Percentiles rank a stretch among this genome's conserved stretches.
Conservation (phyloP, 2,888 invertebrate genomes). For the Rhabditophanes sp. region DNA sequence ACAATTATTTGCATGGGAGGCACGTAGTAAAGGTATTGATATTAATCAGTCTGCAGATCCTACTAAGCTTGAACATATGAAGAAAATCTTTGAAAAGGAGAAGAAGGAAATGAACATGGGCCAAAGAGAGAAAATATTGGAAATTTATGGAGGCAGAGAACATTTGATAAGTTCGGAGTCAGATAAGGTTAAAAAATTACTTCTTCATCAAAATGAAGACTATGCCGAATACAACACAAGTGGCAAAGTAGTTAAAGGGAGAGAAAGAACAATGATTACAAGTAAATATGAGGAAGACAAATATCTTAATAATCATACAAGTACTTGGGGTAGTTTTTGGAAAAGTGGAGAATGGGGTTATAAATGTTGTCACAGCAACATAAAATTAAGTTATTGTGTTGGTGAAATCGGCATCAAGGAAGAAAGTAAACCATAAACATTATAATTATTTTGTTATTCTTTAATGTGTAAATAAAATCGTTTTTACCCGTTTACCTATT, state of each 20-base stretch:
- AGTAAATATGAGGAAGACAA: constrained; percentile 80
- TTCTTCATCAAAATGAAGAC: constrained; percentile 82
- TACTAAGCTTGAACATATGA: constrained; percentile 78
- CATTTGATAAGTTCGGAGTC: no score
- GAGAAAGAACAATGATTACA: constrained; percentile 68
- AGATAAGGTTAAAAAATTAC: no score
- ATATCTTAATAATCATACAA: constrained; percentile 68
- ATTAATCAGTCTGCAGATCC: constrained; percentile 91
- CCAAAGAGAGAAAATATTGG: constrained; percentile 61
- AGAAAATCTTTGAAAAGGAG: constrained; percentile 72
- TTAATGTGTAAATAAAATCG: constrained; percentile 1
- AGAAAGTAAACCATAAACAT: not conserved
- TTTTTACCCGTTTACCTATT: not conserved
- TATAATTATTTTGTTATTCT: not conserved
- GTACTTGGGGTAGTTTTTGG: constrained; percentile 94
- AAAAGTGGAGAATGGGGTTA: constrained; percentile 81
- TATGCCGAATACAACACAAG: constrained; percentile 86
- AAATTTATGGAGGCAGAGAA: constrained; percentile 68
- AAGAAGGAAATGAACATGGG: constrained; percentile 73
- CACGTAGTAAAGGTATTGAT: constrained; percentile 56
- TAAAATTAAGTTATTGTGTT: constrained; percentile 69
- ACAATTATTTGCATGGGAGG: constrained; percentile 51
- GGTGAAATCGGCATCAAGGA: constrained; percentile 57
- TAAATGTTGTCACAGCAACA: constrained; percentile 78
- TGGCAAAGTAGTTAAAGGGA: constrained; percentile 63